A percentile compares a stretch with the other conserved stretches of the same genome.
Conservation (phyloP, 2,113 vertebrate species). For the Porphyrio hochstetteri region DNA sequence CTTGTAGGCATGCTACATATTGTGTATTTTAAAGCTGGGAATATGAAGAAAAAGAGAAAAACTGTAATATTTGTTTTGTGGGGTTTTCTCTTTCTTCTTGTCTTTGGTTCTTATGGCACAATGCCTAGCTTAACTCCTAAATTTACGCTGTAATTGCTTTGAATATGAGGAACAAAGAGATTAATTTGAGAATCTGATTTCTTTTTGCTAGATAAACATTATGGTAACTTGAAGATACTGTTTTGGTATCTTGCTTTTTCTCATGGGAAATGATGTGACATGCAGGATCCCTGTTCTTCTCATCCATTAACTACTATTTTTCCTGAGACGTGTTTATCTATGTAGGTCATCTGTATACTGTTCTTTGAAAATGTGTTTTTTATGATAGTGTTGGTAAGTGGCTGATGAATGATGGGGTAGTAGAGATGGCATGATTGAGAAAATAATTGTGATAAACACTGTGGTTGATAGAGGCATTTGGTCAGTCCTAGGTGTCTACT, state of each 20-base stretch:
- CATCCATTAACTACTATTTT: not conserved
- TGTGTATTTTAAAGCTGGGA: not conserved
- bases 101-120: not conserved
- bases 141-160: not conserved
- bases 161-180: not conserved
- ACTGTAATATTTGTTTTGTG: not conserved
- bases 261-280: not conserved
- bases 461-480: not conserved
- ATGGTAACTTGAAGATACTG: not conserved
- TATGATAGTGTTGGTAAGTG: not conserved
- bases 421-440: not conserved
- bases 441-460: not conserved
- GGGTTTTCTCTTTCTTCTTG: not conserved
- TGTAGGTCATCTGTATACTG: not conserved
- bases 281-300: not conserved
- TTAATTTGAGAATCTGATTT: not conserved
- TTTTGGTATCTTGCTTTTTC: not conserved
- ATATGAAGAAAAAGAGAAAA: not conserved
- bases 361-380: not conserved
- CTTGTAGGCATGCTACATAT: not conserved
- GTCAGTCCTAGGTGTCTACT: not conserved
- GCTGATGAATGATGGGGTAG: not conserved
- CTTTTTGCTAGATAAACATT: not conserved
- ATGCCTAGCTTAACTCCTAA: not conserved
- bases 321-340: not conserved